Base-by-base conservation (phyloP, 2,113 vertebrate species). In the Scophthalmus maximus region DNA sequence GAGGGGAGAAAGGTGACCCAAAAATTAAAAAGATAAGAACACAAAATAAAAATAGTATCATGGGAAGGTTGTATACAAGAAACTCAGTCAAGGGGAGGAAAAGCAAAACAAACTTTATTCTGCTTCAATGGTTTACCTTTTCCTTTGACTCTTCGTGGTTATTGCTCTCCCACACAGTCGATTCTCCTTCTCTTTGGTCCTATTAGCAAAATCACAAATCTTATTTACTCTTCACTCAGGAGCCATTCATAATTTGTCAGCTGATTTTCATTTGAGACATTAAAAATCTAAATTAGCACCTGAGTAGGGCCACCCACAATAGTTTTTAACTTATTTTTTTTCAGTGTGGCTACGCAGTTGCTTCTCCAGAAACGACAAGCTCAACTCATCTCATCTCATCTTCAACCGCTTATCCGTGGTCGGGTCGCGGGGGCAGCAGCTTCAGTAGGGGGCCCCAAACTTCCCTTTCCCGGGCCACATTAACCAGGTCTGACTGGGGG, bases 141-240 rank as follows among this genome's bases (percentile, higher is more conserved):
- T 71, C 59, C 18, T 71, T 42, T 52, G 46, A 55, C 34, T 62
- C 61, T 25, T 74, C 49, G 53, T 56, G 26, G 1, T 22, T 11
- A 42, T 15, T 53, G 22, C 2, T 26, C 68, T 61, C 63, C 34
- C 8, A 46, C 20, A 56, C 88, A 93, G 91, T 60, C 94, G 79
- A 58, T 88, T 89, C 70, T 87, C 86, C 81, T 93, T 63, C 84
- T 91, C 67, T 93, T 87, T 0, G 63, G 91, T 71, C 95, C 96
- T 77, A 91, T 86, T 71, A 76, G 75, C 10, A 60, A 23, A 55
- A 49, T 64, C 14, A 30, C 12, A 52, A 49, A 36, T 50, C 18
- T 56, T 12, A 1, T 11, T 44, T 4, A 46, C 1, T 27, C 26
- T 34, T 36, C 8, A 10, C 26, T 6, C 49, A 64, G 8, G 52